phyloP scores from a whole-genome alignment of 2,888 invertebrate species.

The Torymus tubicola region DNA sequence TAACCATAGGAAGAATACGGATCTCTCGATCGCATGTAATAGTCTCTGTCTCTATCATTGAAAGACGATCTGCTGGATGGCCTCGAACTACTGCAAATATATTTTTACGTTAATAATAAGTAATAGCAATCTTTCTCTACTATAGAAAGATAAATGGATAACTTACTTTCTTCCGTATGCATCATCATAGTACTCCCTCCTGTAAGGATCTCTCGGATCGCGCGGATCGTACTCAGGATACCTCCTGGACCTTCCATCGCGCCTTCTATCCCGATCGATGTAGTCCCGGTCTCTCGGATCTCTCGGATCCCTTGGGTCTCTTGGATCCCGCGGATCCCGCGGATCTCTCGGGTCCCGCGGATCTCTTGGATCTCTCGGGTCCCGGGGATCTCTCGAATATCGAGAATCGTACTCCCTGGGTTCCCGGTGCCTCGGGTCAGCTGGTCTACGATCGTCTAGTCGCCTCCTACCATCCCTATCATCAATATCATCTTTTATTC shows the following conservation, averaged over 20 bases:
- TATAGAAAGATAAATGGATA: not conserved
- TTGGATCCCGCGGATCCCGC: conserved; percentile 46
- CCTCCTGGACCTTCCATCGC: conserved; percentile 71
- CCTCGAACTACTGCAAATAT: conserved; percentile 67
- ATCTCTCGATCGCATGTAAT: conserved; percentile 69
- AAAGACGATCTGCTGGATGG: conserved; percentile 75
- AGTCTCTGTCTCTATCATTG: conserved; percentile 74
- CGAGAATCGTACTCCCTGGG: conserved; percentile 69
- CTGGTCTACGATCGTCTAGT: conserved; percentile 67
- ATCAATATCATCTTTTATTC: conserved; percentile 70
- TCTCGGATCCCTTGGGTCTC: conserved; percentile 57
- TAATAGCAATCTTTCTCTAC: not conserved
- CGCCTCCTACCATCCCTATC: conserved; percentile 68
- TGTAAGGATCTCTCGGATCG: conserved; percentile 66
- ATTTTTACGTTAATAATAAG: not conserved
- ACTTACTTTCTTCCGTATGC: conserved; percentile 70
- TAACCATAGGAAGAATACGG: conserved; percentile 70
- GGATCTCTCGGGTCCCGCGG: conserved; percentile 62
- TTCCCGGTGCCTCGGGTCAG: conserved; percentile 68
- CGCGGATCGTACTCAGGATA: conserved; percentile 72
- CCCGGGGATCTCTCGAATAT: conserved; percentile 64
- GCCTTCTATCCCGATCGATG: conserved; percentile 69
- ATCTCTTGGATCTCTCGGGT: conserved; percentile 66
- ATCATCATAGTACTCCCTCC: conserved; percentile 73
- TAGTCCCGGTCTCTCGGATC: conserved; percentile 67